Conservation (phyloP, 2,113 vertebrate species). For the Phrynosoma blainvillii region DNA sequence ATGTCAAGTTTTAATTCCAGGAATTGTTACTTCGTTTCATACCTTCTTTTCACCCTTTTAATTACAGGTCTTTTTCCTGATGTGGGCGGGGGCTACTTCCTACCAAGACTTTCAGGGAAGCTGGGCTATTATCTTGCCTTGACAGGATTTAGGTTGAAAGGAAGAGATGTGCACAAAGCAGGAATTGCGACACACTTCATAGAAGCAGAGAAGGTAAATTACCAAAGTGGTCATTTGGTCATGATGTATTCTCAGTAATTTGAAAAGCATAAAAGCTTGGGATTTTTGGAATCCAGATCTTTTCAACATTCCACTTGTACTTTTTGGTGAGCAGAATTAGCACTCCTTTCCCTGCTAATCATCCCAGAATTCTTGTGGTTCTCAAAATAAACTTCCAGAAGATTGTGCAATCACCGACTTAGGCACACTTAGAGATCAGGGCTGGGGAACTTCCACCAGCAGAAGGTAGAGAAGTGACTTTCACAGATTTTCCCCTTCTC, state of each 20-base stretch:
- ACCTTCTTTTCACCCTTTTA: background rate
- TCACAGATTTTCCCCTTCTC: background rate
- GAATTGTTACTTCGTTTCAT: constrained; percentile 7
- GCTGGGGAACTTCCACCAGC: background rate
- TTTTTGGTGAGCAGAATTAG: background rate
- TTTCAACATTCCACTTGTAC: background rate
- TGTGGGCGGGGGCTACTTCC: constrained; percentile 95
- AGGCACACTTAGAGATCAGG: background rate
- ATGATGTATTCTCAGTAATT: background rate
- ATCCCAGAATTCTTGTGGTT: background rate
- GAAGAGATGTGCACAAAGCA: constrained; percentile 87
- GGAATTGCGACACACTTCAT: constrained; percentile 95
- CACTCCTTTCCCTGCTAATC: background rate
- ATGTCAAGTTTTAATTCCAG: background rate
- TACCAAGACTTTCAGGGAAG: constrained; percentile 89
- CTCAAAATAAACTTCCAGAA: background rate
- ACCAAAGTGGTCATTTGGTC: background rate
- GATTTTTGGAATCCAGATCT: background rate
- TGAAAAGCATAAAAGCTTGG: background rate
- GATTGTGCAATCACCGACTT: background rate
- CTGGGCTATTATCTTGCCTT: constrained; percentile 89
- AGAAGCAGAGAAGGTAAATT: constrained; percentile 86
- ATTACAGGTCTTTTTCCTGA: constrained; percentile 92
- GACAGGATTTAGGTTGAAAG: constrained; percentile 91
- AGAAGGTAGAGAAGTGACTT: background rate